Evolutionary conservation across 2,888 invertebrate species (phyloP), one percentile per base, ranked within the genome.

Genomic region (Hipparchia semele): DNA sequence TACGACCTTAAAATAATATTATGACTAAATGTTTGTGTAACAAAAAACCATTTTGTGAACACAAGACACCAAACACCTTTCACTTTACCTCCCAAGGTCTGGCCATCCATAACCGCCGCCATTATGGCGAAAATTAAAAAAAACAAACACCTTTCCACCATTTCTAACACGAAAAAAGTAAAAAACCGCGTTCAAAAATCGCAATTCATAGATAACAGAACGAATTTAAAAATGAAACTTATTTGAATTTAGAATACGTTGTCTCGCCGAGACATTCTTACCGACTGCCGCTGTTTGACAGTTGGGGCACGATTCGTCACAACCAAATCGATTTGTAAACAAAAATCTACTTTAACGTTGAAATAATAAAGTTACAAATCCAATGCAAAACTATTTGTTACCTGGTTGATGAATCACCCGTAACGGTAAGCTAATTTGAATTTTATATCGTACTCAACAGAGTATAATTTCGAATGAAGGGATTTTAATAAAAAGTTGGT

Each of bases 51-150:
- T 61, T 60, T 53, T 66, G 65, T 66, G 33, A 10, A n/a, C 53
- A 54, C 10, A 12, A 7, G 12, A 12, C 33, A 46, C n/a, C 83
- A 85, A 83, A 81, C 81, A 70, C 91, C 91, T 91, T 91, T 92
- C 91, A 91, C 92, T 92, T 39, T 77, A 92, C 92, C 92, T 71
- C 87, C 85, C 90, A 91, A 90, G 87, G 90, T 89, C 81, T 91
- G 91, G 70, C 88, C 90, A 75, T 87, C 86, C 79, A 88, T 80
- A 73, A 87, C 84, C 69, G 86, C 80, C 73, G 85, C 84, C 81
- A 87, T 81, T 46, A 83, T 78, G 75, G 83, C 79, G 76, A 85
- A 79, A 78, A 83, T 76, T 59, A 87, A 80, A 80, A 83, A 79
- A 77, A 86, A 83, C 68, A 89, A 81, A 84, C 80, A 81, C 75